Percentiles rank a stretch among this genome's conserved stretches.
Evolutionary conservation across 2,113 vertebrate species (phyloP).

Genomic region (Tringa solitaria): DNA sequence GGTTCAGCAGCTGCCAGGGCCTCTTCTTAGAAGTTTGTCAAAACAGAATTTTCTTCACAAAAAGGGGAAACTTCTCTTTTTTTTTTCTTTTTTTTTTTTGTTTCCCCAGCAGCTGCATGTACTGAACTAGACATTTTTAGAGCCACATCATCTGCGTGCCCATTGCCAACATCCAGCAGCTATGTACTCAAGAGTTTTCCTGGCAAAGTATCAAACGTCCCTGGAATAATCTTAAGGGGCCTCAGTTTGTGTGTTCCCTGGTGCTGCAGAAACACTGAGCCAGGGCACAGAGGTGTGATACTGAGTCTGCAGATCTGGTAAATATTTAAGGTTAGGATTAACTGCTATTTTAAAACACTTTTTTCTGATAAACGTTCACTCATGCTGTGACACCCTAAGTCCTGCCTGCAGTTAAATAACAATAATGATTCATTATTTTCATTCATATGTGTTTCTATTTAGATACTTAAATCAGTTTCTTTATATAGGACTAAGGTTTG

Average conservation of each 20-base stretch:
- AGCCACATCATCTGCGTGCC: not conserved
- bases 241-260: not conserved
- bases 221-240: conserved; percentile 14
- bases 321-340: conserved; percentile 28
- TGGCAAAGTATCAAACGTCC: not conserved
- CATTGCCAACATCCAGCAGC: conserved; percentile 20
- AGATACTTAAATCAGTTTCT: not conserved
- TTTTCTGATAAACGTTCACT: not conserved
- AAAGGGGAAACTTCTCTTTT: not conserved
- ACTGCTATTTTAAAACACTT: not conserved
- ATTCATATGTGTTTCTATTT: not conserved
- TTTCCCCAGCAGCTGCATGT: not conserved
- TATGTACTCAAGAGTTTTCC: conserved; percentile 24
- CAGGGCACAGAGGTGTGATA: not conserved
- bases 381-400: not conserved
- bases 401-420: not conserved
- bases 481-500: not conserved
- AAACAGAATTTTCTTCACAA: not conserved
- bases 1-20: not conserved
- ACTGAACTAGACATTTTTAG: not conserved
- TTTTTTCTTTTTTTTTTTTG: not conserved
- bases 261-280: not conserved
- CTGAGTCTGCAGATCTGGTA: not conserved
- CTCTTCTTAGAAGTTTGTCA: not conserved
- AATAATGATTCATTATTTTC: not conserved